These are phyloP conservation scores for Otolemur crassicaudatus DNA, from an alignment of 2,797 vertebrate genomes.

Conservation along the genomic window DNA sequence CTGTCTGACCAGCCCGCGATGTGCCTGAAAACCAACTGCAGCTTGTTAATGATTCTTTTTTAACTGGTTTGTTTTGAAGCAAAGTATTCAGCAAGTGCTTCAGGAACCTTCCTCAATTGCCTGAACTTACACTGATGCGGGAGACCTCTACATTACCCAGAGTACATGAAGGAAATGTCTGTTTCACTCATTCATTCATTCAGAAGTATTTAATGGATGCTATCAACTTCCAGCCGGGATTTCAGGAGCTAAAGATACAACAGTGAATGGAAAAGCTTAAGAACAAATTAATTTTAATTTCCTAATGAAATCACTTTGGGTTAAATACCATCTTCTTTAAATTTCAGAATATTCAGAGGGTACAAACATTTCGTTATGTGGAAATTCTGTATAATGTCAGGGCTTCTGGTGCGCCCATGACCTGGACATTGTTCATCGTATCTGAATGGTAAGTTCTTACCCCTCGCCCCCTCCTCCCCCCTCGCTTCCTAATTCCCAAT, in stretches of 20 bases:
- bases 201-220: neutral
- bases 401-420: neutral
- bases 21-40: neutral
- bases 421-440: neutral
- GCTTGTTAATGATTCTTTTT: neutral
- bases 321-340: neutral
- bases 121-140: neutral
- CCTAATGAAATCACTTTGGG: neutral
- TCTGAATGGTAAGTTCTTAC: neutral
- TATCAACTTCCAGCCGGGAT: neutral
- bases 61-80: neutral
- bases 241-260: neutral
- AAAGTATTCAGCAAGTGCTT: neutral
- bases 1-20: neutral
- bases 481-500: neutral
- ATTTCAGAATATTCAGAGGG: neutral
- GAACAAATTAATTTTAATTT: neutral
- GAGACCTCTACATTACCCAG: neutral
- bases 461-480: too few species aligned
- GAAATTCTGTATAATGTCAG: neutral
- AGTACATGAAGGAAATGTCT: neutral
- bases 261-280: neutral
- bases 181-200: neutral
- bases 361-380: neutral
- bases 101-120: rapidly evolving